Evolutionary conservation across 2,797 vertebrate species (phyloP), one percentile per base, ranked within the genome.

Genomic region (Sardinella longiceps): DNA sequence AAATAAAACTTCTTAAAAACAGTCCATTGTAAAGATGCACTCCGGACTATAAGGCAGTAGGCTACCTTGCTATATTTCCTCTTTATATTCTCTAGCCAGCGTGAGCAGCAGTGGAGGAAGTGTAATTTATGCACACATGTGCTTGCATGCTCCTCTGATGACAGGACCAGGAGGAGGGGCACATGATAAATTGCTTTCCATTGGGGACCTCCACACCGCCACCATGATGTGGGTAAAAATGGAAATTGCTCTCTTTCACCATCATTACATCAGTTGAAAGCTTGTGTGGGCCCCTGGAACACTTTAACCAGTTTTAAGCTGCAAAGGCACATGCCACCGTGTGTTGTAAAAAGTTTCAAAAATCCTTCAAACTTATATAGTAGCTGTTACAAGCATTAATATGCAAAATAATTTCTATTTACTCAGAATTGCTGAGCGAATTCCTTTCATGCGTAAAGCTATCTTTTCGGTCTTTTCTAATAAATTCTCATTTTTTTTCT

Each of bases 111-210:
- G 70, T 70, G 84, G 77, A 50, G 81, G 88, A 88, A 90, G 85
- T 84, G 94, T 95, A 95, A 95, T 95, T 95, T 94, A 94, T 95
- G 94, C 94, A 93, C 94, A 95, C 94, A 94, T 95, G 94, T 95
- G 94, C 93, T 94, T 95, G 94, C 93, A 92, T 94, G 93, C 95
- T 94, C 92, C 93, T 94, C 90, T 91, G 88, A 92, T 95, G 95
- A 95, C 95, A 96, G 93, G 92, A 89, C 93, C 92, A 87, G 93
- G 92, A 92, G 95, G 94, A 94, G 95, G 94, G 94, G 94, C 91
- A 93, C 94, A 95, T 96, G 95, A 96, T 95, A 94, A 96, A 95
- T 95, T 95, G 94, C 95, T 93, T 94, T 95, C 94, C 94, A 94
- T 92, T 91, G 90, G 94, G 94, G 94, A 95, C 95, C 94, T 94